A percentile compares a stretch with the other conserved stretches of the same genome.
Conservation (phyloP, 2,888 invertebrate genomes). For the Hermodice carunculata region DNA sequence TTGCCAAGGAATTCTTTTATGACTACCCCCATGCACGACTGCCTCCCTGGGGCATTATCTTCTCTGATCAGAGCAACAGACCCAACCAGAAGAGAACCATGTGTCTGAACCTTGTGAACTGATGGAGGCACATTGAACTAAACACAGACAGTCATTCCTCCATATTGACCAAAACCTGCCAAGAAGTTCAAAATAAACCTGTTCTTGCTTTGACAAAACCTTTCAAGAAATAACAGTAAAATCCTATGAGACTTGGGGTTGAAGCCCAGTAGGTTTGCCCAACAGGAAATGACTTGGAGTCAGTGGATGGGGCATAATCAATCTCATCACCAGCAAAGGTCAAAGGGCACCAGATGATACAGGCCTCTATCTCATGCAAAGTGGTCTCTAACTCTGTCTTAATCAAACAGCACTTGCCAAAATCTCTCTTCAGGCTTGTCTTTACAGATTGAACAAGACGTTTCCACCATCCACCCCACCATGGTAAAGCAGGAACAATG, state of each 20-base stretch:
- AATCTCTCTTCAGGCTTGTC: slow-evolving; percentile 13
- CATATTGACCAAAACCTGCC: not conserved
- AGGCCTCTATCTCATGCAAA: slow-evolving; percentile 10
- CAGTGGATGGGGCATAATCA: not conserved
- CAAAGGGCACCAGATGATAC: slow-evolving; percentile 4
- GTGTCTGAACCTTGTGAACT: not conserved
- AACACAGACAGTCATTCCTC: not conserved
- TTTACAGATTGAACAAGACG: slow-evolving; percentile 13
- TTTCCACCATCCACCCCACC: slow-evolving; percentile 29
- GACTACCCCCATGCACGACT: not conserved
- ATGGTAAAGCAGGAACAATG: slow-evolving; percentile 16
- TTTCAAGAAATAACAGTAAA: not conserved
- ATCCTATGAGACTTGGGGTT: not conserved
- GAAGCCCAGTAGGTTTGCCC: too few relatives aligned
- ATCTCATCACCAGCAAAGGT: slow-evolving; percentile 11
- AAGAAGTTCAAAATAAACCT: not conserved
- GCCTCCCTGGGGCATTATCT: not conserved
- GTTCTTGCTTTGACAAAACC: not conserved
- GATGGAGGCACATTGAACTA: not conserved
- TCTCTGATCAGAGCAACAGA: not conserved
- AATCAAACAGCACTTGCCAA: slow-evolving; percentile 2
- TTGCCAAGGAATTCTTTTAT: not conserved
- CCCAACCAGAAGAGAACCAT: not conserved
- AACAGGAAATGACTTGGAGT: not conserved
- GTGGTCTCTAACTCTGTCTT: slow-evolving; percentile 4